Evolutionary conservation across 2,113 vertebrate species (phyloP).

Genomic region (Sturnira hondurensis): DNA sequence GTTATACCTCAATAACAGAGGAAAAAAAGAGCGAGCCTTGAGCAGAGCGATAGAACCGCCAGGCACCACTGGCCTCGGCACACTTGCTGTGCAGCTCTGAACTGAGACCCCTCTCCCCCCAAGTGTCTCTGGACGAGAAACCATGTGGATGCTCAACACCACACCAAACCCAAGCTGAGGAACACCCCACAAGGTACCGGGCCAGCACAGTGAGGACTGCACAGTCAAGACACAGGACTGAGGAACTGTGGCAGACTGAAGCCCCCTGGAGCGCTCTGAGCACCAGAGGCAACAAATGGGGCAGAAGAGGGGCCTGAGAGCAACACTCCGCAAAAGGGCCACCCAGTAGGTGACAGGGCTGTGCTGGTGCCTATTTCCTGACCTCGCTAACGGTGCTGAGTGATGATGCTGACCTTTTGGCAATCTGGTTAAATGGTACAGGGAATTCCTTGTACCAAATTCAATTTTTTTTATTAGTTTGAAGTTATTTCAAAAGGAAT

Average conservation of each 20-base stretch:
- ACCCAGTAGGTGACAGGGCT: accelerated
- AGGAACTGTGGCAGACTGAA: background rate
- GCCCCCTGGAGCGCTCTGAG: background rate
- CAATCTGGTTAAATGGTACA: background rate
- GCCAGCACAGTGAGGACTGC: background rate
- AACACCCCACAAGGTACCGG: background rate
- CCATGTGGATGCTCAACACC: background rate
- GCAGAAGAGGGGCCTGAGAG: background rate
- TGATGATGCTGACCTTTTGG: background rate
- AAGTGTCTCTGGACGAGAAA: background rate
- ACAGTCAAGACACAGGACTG: background rate
- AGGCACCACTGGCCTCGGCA: background rate
- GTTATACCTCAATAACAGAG: background rate
- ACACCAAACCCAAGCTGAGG: background rate
- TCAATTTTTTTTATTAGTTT: background rate
- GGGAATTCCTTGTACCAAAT: background rate
- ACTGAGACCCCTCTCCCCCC: background rate
- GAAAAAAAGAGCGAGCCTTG: background rate
- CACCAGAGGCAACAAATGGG: background rate
- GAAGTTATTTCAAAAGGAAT: background rate
- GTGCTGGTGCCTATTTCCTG: accelerated
- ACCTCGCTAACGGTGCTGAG: background rate
- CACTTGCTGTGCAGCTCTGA: too few species aligned
- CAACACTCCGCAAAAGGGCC: background rate
- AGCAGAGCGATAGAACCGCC: background rate